Percentiles rank a stretch among this genome's conserved stretches.
Evolutionary conservation across 2,113 vertebrate genomes (phyloP).

Genomic region (Salvator merianae): DNA sequence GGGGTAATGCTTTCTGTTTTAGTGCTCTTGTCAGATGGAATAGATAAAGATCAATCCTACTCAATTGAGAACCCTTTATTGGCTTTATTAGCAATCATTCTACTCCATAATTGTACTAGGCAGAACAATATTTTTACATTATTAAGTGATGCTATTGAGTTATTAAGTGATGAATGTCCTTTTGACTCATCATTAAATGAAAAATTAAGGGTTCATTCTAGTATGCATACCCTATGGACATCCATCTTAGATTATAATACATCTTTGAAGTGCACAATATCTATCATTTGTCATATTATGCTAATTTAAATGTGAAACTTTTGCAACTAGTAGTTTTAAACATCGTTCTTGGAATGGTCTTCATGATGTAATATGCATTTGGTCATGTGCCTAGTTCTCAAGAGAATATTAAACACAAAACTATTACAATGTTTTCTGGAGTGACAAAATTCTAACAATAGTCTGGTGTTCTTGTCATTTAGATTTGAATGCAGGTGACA

Average conservation of each 20-base stretch:
- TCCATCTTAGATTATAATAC: slow-evolving; percentile 49
- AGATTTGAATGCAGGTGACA: neutral
- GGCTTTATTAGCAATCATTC: slow-evolving; percentile 52
- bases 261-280: slow-evolving; percentile 38
- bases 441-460: slow-evolving; percentile 1
- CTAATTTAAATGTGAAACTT: slow-evolving; percentile 58
- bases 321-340: slow-evolving; percentile 61
- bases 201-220: slow-evolving; percentile 50
- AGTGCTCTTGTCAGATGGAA: slow-evolving; percentile 41
- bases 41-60: slow-evolving; percentile 34
- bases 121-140: slow-evolving; percentile 48
- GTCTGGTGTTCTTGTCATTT: slow-evolving; percentile 21
- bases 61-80: slow-evolving; percentile 44
- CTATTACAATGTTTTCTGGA: neutral
- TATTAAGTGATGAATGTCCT: slow-evolving; percentile 48
- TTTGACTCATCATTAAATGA: slow-evolving; percentile 35
- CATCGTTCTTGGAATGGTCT: slow-evolving; percentile 49
- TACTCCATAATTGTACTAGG: slow-evolving; percentile 52
- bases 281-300: slow-evolving; percentile 60
- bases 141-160: slow-evolving; percentile 40
- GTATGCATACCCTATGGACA: slow-evolving; percentile 31
- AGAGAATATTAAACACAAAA: slow-evolving; percentile 25
- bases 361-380: slow-evolving; percentile 24
- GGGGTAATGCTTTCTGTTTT: neutral
- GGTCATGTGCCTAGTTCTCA: slow-evolving; percentile 15